Conservation (phyloP, 2,113 vertebrate genomes). For the Panurus biarmicus region DNA sequence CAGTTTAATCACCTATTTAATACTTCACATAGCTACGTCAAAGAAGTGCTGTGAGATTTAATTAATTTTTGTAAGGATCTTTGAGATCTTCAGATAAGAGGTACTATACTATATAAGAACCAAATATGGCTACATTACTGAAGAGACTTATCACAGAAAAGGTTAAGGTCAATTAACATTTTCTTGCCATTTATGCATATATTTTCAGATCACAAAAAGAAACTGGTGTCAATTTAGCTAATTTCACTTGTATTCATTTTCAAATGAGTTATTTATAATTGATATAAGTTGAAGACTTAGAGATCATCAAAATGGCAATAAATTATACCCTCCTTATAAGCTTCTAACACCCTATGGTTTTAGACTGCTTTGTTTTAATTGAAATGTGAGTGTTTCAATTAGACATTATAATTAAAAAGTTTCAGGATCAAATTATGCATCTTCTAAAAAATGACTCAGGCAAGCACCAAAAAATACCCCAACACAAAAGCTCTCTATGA, state of each 20-base stretch:
- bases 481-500: not conserved
- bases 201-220: slow-evolving; percentile 46
- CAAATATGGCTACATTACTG: slow-evolving; percentile 18
- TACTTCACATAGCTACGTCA: not conserved
- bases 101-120: not conserved
- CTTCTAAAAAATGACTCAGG: slow-evolving; percentile 13
- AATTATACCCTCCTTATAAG: slow-evolving; percentile 49
- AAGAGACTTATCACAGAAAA: slow-evolving; percentile 43
- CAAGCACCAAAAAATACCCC: not conserved
- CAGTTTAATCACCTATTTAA: not conserved
- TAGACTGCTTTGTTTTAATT: slow-evolving; percentile 56
- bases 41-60: slow-evolving; percentile 3
- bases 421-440: slow-evolving; percentile 35
- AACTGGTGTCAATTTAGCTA: slow-evolving; percentile 39
- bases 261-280: slow-evolving; percentile 55
- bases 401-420: slow-evolving; percentile 57
- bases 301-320: slow-evolving; percentile 49
- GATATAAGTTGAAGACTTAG: slow-evolving; percentile 39
- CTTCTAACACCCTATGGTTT: slow-evolving; percentile 50
- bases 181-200: slow-evolving; percentile 29
- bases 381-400: slow-evolving; percentile 47
- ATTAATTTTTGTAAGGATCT: slow-evolving; percentile 36
- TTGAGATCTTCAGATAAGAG: slow-evolving; percentile 31
- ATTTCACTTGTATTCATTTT: slow-evolving; percentile 45
- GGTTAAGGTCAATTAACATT: slow-evolving; percentile 61